Evolutionary conservation across 1,140 invertebrate species (phyloP).

Genomic region (Drosophila prosaltans): DNA sequence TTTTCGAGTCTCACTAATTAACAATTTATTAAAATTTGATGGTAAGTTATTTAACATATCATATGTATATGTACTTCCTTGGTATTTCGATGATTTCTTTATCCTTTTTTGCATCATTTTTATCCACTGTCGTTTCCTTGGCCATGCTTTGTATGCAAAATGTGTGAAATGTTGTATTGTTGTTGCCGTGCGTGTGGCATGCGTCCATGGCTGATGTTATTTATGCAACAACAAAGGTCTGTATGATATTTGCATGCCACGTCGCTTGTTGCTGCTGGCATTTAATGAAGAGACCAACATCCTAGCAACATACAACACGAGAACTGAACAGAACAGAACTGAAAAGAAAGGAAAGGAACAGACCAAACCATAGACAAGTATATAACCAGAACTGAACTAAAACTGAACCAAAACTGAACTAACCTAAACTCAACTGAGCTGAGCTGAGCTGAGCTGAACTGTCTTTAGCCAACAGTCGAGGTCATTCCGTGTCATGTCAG

Average conservation of each 20-base stretch:
- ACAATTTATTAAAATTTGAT: no score
- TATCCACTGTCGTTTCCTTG: slow-evolving; percentile 25
- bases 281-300: slow-evolving; percentile 71
- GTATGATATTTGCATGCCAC: slow-evolving; percentile 17
- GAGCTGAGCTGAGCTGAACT: background rate
- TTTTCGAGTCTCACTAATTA: no score
- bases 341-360: background rate
- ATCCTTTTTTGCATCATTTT: background rate
- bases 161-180: slow-evolving; percentile 43
- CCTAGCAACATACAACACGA: background rate
- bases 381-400: slow-evolving; percentile 1
- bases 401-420: background rate
- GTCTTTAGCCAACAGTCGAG: slow-evolving; percentile 55
- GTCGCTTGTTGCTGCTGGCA: slow-evolving; percentile 36
- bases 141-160: slow-evolving; percentile 74
- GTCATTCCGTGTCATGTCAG: slow-evolving; percentile 64
- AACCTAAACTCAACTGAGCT: background rate
- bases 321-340: slow-evolving; percentile 6
- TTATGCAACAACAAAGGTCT: slow-evolving; percentile 61
- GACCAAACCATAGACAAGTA: slow-evolving; percentile 1
- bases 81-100: slow-evolving; percentile 21
- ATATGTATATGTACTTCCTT: background rate
- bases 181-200: slow-evolving; percentile 57
- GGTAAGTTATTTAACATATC: slow-evolving; percentile 46
- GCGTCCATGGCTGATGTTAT: slow-evolving; percentile 58